A percentile compares a stretch with the other conserved stretches of the same genome.
Conservation (phyloP, 2,888 invertebrate species). For the Gymnosoma rotundatum region DNA sequence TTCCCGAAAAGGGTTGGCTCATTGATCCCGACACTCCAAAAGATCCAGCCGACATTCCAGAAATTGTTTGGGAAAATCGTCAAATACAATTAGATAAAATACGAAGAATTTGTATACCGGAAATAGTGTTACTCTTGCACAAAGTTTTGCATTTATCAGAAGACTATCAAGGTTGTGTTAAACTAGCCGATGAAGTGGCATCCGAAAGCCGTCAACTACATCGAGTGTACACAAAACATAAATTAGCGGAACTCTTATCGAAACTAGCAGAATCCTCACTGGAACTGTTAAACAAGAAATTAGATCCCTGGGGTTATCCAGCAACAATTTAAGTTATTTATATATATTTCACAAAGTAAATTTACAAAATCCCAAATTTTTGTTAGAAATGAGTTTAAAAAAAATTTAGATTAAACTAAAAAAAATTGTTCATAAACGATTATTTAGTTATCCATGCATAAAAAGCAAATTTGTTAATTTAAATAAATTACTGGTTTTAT, state of each 20-base stretch:
- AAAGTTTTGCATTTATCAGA: constrained; percentile 90
- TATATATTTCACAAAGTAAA: neutral
- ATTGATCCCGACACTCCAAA: constrained; percentile 86
- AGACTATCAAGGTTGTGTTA: constrained; percentile 89
- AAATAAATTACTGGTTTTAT: no score
- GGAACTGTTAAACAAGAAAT: constrained; percentile 88
- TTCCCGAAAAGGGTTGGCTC: constrained; percentile 96
- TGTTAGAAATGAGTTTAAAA: no score
- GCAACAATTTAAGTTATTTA: constrained; percentile 73
- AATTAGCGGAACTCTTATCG: constrained; percentile 88
- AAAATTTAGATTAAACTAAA: no score
- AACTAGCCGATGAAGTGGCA: constrained; percentile 90
- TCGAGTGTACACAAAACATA: constrained; percentile 90
- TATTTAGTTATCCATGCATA: no score
- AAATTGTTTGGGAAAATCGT: constrained; percentile 84
- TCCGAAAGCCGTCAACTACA: constrained; percentile 91
- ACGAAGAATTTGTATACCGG: constrained; percentile 92
- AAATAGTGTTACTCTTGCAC: constrained; percentile 89
- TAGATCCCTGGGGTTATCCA: constrained; percentile 92
- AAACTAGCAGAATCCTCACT: constrained; percentile 91
- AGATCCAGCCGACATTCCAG: constrained; percentile 83
- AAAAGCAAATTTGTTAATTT: no score
- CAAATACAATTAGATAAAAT: constrained; percentile 87
- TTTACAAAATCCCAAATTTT: neutral
- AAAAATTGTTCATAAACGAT: no score